Evolutionary conservation across 2,888 invertebrate genomes (phyloP), one percentile per base, ranked within the genome.

Genomic region (Parascotia fuliginaria): DNA sequence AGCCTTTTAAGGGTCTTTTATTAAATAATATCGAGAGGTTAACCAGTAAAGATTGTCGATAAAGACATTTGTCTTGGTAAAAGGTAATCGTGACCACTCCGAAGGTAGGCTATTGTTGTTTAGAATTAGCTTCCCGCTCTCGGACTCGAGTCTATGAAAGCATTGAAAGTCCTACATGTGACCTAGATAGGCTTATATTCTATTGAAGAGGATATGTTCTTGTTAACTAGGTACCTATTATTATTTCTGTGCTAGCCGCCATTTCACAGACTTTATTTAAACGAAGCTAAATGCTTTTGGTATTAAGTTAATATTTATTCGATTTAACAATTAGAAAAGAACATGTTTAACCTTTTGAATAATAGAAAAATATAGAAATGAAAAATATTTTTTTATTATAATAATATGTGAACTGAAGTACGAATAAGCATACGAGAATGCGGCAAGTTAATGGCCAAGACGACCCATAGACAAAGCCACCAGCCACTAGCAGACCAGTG

Each of bases 81-180:
- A 82, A 82, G 83, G 77, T 74, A 69, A 67, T 79, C 78, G 77
- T 79, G 79, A 77, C 75, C 69, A 73, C 65, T 65, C 60, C 64
- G 24, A 63, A 62, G 61, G 34, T 54, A 54, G 52, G 40, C 75
- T 61, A 79, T 83, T 81, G 77, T 81, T 76, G 51, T 42, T 61
- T 55, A 13, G 67, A 66, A 63, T 66, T 64, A 62, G 59, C 63
- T 59, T 57, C 60, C 50, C 59, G 42, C 36, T 45, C 52, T 54
- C 47, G 43, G 53, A 34, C 45, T 52, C 49, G 47, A 47, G 55
- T 57, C 32, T 42, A 46, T 40, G 60, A 63, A 60, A 60, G 55
- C 54, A 37, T 31, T 31, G 28, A 37, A 27, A 32, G 52, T 45
- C 46, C 56, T 53, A 42, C 24, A 44, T 54, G 51, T 53, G 60